Evolutionary conservation across 1,140 invertebrate genomes (phyloP), one percentile per base, ranked within the genome.

Genomic region (Bathynomus jamesi): DNA sequence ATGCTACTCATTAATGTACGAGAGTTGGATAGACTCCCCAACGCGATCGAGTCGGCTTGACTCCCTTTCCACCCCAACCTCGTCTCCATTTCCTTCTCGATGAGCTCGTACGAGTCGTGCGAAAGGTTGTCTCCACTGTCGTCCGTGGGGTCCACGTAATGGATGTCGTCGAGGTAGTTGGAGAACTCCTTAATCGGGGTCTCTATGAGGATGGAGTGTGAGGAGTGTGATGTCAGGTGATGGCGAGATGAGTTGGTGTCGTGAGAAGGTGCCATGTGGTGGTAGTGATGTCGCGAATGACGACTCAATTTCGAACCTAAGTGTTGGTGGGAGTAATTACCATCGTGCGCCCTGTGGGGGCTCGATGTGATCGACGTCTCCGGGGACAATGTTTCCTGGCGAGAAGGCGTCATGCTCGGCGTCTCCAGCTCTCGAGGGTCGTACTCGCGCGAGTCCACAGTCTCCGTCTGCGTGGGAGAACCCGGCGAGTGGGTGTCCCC

Each of bases 81-180:
- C 24, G 46, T 69, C 25, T 61, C 75, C 27, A 62, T 65, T 62
- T 76, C 75, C 28, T 66, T 61, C 81, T 94, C 91, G 60, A 93
- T 84, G 17, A 93, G 81, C 79, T 94, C 92, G 81, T 93, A 94
- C 75, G 91, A 93, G 81, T 93, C 92, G 81, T 93, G 92, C 11
- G 91, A 92, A 4, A 93, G 82, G 83, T 94, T 91, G 80, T 94
- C 92, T 80, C 92, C 91, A 1, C 27, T 77, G 17, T 74, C 71
- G 67, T 79, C 77, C 21, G 61, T 65, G 32, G 32, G 31, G 10
- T 73, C 75, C 24, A 65, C 65, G 67, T 76, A 73, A 31, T 67
- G 71, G 17, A 63, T 46, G 65, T 76, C 72, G 70, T 76, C 75
- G 21, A 53, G 40, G 5, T 53, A 53, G 40, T 53, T 53, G 61